Percentiles rank a stretch among this genome's conserved stretches.
phyloP scores from a whole-genome alignment of 2,113 vertebrate genomes.

The Indri indri region DNA sequence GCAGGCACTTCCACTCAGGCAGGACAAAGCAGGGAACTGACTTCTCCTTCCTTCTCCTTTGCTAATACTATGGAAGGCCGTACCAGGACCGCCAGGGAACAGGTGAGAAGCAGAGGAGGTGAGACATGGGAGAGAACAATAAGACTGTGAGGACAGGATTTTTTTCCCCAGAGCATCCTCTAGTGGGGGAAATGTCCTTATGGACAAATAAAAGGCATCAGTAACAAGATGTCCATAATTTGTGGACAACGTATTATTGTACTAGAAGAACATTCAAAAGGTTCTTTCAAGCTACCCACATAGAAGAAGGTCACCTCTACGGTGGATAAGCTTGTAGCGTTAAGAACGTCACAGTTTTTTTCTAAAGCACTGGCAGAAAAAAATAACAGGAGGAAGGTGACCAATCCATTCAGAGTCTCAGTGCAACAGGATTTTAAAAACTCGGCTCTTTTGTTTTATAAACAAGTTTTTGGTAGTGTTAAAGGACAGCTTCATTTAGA shows the following conservation, averaged over 20 bases:
- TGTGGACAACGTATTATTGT: neutral
- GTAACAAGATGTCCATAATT: neutral
- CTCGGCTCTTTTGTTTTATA: neutral
- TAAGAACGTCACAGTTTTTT: neutral
- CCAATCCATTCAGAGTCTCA: neutral
- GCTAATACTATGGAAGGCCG: fast-evolving
- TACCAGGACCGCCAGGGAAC: fast-evolving
- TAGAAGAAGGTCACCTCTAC: neutral
- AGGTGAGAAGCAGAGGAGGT: neutral
- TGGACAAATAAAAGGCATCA: neutral
- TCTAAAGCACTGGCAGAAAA: neutral
- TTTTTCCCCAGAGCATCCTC: neutral
- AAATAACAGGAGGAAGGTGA: neutral
- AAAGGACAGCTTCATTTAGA: neutral
- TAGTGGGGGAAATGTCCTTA: neutral
- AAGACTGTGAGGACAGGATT: fast-evolving
- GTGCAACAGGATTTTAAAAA: neutral
- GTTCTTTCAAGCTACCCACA: neutral
- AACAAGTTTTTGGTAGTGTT: neutral
- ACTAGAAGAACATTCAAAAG: neutral
- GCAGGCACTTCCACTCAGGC: neutral
- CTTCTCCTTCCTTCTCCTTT: neutral
- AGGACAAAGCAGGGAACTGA: too few species aligned
- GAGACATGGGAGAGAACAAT: fast-evolving
- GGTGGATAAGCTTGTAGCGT: neutral